These are phyloP conservation scores for Cheumatopsyche charites DNA, from an alignment of 1,140 invertebrate genomes.

Conservation along the genomic window DNA sequence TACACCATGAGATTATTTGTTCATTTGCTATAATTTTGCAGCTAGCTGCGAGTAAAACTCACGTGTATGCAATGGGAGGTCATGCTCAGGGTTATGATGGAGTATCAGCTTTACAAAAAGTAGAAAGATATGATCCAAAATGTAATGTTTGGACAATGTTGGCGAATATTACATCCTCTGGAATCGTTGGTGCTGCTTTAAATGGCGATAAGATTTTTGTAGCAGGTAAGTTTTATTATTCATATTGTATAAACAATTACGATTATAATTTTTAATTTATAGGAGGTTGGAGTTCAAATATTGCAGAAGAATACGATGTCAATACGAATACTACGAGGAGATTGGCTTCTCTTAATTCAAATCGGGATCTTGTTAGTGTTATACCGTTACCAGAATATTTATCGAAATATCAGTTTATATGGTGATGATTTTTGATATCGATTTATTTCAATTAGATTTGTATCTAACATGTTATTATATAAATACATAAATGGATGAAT, in stretches of 20 bases:
- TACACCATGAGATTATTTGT: no score
- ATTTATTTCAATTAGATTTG: no score
- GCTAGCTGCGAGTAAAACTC: background rate
- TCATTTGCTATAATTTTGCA: background rate
- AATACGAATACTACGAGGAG: background rate
- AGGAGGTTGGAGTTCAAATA: background rate
- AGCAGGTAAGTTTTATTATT: background rate
- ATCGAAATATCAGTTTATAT: background rate
- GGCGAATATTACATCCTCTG: background rate
- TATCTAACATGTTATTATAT: no score
- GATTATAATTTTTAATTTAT: background rate
- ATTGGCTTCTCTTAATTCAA: background rate
- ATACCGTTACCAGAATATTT: background rate
- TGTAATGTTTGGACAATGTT: background rate
- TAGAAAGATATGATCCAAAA: conserved; percentile 8
- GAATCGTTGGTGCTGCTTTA: background rate
- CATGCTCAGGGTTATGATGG: background rate
- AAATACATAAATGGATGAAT: no score
- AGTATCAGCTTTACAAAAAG: background rate
- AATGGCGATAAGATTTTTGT: background rate
- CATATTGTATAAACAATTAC: no score
- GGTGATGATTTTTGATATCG: background rate
- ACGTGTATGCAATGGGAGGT: background rate
- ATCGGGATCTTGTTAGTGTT: background rate
- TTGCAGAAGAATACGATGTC: background rate